These are phyloP conservation scores for Chiridota heheva DNA, from an alignment of 35 echinoderm and acorn worm genomes.

Conservation along the genomic window DNA sequence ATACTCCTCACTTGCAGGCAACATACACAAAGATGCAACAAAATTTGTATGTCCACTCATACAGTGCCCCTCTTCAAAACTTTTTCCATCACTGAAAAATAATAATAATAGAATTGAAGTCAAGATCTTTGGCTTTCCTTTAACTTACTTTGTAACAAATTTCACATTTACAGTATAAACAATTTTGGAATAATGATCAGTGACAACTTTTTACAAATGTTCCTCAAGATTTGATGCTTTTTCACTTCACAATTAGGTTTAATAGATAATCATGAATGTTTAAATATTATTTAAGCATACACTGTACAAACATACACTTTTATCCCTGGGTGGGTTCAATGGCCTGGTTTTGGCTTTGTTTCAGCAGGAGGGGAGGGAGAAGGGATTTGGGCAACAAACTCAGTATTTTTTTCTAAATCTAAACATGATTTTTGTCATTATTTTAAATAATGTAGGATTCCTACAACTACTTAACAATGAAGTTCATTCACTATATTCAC, in stretches of 20 bases:
- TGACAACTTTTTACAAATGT: not conserved
- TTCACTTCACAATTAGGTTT: not conserved
- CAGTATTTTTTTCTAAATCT: too few relatives aligned
- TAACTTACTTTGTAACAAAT: not conserved
- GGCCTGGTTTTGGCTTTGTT: too few relatives aligned
- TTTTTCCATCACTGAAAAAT: conserved; percentile 63
- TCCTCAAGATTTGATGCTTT: not conserved
- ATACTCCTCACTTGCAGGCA: conserved; percentile 89
- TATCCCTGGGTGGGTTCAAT: too few relatives aligned
- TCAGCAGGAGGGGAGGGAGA: too few relatives aligned
- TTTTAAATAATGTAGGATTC: too few relatives aligned
- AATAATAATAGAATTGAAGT: conserved; percentile 16
- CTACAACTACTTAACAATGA: too few relatives aligned
- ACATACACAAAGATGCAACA: conserved; percentile 69
- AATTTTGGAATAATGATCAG: too few relatives aligned
- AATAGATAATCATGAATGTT: not conserved
- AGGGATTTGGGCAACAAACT: too few relatives aligned
- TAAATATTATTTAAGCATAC: too few relatives aligned
- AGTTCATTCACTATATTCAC: too few relatives aligned
- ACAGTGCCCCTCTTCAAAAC: conserved; percentile 65
- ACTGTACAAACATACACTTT: too few relatives aligned
- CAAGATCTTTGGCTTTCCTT: not conserved
- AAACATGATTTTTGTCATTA: too few relatives aligned
- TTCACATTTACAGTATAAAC: not conserved
- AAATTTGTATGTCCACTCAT: conserved; percentile 94